Conservation (phyloP, 2,797 vertebrate species). For the Eospalax fontanierii region DNA sequence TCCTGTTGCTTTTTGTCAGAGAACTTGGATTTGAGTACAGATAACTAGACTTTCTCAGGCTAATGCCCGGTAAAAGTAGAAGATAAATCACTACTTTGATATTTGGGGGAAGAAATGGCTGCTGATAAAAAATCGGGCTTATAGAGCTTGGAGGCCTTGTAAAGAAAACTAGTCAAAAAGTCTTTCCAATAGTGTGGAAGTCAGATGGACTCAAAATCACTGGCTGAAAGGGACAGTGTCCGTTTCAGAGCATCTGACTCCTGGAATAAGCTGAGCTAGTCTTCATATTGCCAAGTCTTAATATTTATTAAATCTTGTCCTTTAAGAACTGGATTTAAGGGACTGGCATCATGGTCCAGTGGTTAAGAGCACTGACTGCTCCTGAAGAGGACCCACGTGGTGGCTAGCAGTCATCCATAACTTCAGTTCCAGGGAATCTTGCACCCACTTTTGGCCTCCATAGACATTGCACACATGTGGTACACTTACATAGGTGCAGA, state of each 20-base stretch:
- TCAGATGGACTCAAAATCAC: neutral
- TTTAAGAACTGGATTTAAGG: slow-evolving; percentile 43
- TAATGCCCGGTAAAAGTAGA: slow-evolving; percentile 11
- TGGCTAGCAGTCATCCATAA: no score
- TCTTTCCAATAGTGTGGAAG: neutral
- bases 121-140: neutral
- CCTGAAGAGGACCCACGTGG: no score
- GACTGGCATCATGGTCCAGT: no score
- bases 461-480: no score
- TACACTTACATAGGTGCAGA: no score
- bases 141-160: neutral
- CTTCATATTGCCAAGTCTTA: slow-evolving; percentile 38
- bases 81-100: slow-evolving; percentile 52
- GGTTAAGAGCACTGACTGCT: no score
- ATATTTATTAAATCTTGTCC: neutral
- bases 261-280: slow-evolving; percentile 26
- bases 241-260: neutral
- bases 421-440: neutral
- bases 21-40: neutral
- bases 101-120: neutral
- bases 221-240: neutral
- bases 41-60: slow-evolving; percentile 25
- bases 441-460: no score
- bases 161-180: slow-evolving; percentile 1
- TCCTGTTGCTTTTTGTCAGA: slow-evolving; percentile 14